A percentile compares a stretch with the other conserved stretches of the same genome.
Evolutionary conservation across 2,888 invertebrate genomes (phyloP).

Genomic region (Uropetala carovei): DNA sequence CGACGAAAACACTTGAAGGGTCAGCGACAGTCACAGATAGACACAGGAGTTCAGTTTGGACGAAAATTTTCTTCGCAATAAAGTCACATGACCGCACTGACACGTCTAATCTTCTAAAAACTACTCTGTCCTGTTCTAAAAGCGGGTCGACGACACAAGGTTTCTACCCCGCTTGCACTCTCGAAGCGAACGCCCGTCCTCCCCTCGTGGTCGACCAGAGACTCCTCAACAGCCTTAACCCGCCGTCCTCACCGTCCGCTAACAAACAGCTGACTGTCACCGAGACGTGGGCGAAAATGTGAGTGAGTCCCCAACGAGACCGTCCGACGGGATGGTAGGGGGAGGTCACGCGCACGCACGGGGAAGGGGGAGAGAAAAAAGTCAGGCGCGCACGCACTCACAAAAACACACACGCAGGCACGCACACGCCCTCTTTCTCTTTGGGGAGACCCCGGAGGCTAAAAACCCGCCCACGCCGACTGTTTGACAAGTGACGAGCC

Average conservation of each 20-base stretch:
- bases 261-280: slow-evolving; percentile 15
- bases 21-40: too few relatives aligned
- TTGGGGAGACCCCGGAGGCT: background rate
- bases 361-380: background rate
- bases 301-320: background rate
- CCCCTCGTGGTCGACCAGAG: background rate
- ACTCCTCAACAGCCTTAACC: background rate
- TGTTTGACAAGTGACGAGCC: background rate
- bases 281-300: background rate
- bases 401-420: background rate
- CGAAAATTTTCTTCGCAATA: background rate
- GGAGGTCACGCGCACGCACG: background rate
- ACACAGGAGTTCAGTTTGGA: too few relatives aligned
- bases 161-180: too few relatives aligned
- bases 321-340: background rate
- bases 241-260: background rate
- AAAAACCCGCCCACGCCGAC: slow-evolving; percentile 11
- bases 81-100: background rate
- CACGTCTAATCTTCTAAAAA: background rate
- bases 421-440: slow-evolving; percentile 2
- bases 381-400: background rate
- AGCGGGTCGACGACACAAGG: too few relatives aligned
- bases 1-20: too few relatives aligned
- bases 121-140: too few relatives aligned
- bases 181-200: background rate